These are phyloP conservation scores for Myrmecobius fasciatus DNA, from an alignment of 2,113 vertebrate species.

Conservation along the genomic window DNA sequence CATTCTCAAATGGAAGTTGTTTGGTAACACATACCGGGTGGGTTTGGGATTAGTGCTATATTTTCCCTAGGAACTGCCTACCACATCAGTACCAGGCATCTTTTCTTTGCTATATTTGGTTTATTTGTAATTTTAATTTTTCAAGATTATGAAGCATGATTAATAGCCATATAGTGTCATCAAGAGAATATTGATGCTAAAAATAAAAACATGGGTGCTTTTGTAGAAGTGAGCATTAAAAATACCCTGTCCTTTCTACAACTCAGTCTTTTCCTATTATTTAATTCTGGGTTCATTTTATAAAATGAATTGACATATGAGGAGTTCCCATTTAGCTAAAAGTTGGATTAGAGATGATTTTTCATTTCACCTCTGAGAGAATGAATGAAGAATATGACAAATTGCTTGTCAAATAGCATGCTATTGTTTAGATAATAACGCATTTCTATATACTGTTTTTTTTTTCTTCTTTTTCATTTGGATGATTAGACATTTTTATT, in stretches of 20 bases:
- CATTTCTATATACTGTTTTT: constrained; percentile 13
- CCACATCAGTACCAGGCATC: neutral
- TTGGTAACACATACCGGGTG: neutral
- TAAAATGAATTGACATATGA: neutral
- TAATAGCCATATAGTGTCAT: neutral
- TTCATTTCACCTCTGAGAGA: neutral
- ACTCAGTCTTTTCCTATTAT: neutral
- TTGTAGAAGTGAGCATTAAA: neutral
- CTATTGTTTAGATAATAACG: neutral
- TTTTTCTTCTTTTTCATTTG: neutral
- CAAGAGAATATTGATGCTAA: neutral
- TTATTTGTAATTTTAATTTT: constrained; percentile 1
- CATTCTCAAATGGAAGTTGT: neutral
- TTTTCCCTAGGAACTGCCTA: no score
- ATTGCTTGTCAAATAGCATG: neutral
- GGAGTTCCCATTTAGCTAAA: neutral
- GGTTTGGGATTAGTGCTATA: no score
- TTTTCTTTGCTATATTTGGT: neutral
- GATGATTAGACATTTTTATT: neutral
- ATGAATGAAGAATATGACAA: neutral
- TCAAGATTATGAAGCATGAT: neutral
- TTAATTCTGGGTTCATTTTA: neutral
- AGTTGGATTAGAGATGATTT: neutral
- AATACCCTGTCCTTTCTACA: neutral
- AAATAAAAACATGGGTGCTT: neutral